Evolutionary conservation across 2,888 invertebrate species (phyloP).

Genomic region (Opisthograptis luteolata): DNA sequence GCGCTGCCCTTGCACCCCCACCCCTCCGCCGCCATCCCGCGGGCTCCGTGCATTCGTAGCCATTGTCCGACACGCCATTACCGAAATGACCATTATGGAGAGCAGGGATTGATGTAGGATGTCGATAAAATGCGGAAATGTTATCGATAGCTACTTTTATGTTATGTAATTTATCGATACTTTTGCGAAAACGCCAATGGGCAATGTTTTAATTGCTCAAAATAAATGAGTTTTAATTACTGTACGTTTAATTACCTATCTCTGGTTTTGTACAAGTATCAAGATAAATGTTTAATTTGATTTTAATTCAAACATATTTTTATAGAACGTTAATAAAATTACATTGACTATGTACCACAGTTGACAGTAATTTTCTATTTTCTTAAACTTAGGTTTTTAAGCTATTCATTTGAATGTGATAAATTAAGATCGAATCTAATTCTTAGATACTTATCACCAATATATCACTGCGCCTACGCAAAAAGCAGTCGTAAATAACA

Average conservation of each 20-base stretch:
- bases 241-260: no score
- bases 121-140: no score
- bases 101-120: slow-evolving; percentile 43
- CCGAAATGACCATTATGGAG: slow-evolving; percentile 66
- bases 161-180: slow-evolving; percentile 23
- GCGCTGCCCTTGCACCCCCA: slow-evolving; percentile 68
- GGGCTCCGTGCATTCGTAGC: slow-evolving; percentile 60
- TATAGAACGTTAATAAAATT: no score
- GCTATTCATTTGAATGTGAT: no score
- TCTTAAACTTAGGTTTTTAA: no score
- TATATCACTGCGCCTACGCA: slow-evolving; percentile 28
- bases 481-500: slow-evolving; percentile 17
- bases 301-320: no score
- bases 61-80: slow-evolving; percentile 75
- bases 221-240: no score
- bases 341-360: no score
- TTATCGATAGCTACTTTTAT: slow-evolving; percentile 35
- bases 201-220: no score
- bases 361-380: no score
- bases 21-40: slow-evolving; percentile 50
- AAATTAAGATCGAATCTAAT: slow-evolving; percentile 13
- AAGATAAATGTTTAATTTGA: no score
- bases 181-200: neutral
- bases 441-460: slow-evolving; percentile 18
- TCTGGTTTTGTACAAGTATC: no score